These are phyloP conservation scores for Phalacrocorax carbo DNA, from an alignment of 2,113 vertebrate species.

Conservation along the genomic window DNA sequence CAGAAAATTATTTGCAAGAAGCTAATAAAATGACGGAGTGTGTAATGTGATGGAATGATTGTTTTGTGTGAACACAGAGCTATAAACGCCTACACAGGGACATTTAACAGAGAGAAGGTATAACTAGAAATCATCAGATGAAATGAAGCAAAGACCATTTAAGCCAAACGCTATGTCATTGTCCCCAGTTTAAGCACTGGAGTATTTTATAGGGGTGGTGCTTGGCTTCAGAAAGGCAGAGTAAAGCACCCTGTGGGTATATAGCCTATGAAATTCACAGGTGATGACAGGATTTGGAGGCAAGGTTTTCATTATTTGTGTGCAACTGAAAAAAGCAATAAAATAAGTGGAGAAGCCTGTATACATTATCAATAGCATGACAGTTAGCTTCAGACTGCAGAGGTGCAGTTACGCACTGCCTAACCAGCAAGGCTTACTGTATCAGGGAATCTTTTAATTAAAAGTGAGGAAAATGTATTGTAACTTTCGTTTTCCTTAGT, in stretches of 20 bases:
- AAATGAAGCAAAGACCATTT: constrained; percentile 47
- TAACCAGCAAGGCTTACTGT: not conserved
- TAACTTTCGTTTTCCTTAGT: not conserved
- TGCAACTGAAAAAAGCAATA: not conserved
- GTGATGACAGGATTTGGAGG: not conserved
- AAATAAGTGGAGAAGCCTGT: not conserved
- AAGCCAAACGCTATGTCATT: not conserved
- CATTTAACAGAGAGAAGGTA: not conserved
- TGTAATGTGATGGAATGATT: not conserved
- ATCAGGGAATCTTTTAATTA: not conserved
- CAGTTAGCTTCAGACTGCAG: not conserved
- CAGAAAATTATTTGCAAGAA: not conserved
- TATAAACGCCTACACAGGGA: not conserved
- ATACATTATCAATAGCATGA: not conserved
- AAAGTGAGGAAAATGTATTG: not conserved
- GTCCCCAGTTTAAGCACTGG: not conserved
- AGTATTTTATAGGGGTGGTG: not conserved
- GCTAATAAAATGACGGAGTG: not conserved
- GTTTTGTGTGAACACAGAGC: not conserved
- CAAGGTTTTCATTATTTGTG: not conserved
- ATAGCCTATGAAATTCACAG: not conserved
- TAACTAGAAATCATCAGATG: not conserved
- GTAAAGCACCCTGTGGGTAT: not conserved
- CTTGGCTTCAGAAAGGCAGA: not conserved
- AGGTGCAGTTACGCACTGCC: not conserved